A percentile compares a stretch with the other conserved stretches of the same genome.
These are phyloP conservation scores for Troides oblongomaculatus DNA, from an alignment of 2,888 invertebrate species.

Conservation along the genomic window DNA sequence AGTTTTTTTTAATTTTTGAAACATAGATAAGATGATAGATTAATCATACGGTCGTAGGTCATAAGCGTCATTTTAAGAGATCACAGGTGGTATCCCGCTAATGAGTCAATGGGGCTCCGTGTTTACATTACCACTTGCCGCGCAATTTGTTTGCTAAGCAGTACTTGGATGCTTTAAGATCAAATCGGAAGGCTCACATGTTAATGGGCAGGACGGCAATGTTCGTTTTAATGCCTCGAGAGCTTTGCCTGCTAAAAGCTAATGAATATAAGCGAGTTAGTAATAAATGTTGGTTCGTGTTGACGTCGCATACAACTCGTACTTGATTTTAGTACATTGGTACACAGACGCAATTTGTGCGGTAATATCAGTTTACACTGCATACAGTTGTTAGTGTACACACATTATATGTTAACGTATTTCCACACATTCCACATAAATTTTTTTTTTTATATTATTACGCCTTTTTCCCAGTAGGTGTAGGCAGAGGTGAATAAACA, in stretches of 20 bases:
- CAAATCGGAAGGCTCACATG: conserved; percentile 33
- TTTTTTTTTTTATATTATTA: too few species aligned
- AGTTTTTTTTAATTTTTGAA: too few species aligned
- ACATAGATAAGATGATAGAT: too few species aligned
- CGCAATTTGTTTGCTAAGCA: conserved; percentile 25
- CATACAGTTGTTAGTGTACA: background rate
- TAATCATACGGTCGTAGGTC: too few species aligned
- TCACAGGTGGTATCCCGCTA: background rate
- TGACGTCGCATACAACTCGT: conserved; percentile 64
- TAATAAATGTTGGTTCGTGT: conserved; percentile 57
- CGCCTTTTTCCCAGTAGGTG: too few species aligned
- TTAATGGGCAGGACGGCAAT: conserved; percentile 41
- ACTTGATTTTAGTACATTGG: conserved; percentile 42
- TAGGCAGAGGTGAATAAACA: too few species aligned
- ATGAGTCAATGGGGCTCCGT: conserved; percentile 20
- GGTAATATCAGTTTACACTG: conserved; percentile 43
- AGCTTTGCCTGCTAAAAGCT: conserved; percentile 45
- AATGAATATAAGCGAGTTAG: conserved; percentile 49
- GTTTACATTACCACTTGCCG: conserved; percentile 26
- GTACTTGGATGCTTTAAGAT: conserved; percentile 29
- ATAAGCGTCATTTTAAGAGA: too few species aligned
- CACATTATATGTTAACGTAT: background rate
- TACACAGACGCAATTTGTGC: conserved; percentile 35
- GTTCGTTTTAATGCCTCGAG: conserved; percentile 38
- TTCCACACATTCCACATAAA: too few species aligned